Evolutionary conservation across 2,113 vertebrate genomes (phyloP).

Genomic region (Strix uralensis): DNA sequence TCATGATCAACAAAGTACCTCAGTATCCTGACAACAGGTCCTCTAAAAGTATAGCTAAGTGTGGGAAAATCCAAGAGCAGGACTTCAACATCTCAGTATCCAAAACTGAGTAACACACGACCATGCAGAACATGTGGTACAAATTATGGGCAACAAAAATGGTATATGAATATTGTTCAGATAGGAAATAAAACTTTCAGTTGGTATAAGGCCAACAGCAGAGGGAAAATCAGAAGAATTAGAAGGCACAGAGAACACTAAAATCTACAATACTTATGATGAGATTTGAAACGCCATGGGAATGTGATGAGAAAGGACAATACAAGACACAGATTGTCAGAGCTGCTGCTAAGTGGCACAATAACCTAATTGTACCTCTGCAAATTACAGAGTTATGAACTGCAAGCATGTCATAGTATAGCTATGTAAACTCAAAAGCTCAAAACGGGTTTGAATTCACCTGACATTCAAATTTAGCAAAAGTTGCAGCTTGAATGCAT

Average conservation of each 20-base stretch:
- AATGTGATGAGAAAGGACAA: neutral
- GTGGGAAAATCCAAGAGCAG: neutral
- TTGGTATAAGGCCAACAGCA: neutral
- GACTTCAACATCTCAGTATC: neutral
- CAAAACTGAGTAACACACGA: neutral
- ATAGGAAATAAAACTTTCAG: neutral
- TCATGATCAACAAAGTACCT: neutral
- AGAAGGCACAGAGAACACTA: neutral
- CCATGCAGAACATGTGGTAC: neutral
- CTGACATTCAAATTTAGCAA: neutral
- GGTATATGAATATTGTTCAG: neutral
- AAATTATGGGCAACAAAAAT: neutral
- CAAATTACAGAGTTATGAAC: neutral
- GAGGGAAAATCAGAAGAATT: neutral
- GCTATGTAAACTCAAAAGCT: neutral
- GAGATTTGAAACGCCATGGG: neutral
- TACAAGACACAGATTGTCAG: neutral
- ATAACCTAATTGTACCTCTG: neutral
- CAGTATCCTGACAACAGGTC: neutral
- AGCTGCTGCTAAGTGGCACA: neutral
- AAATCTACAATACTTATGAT: neutral
- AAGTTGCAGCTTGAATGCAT: neutral
- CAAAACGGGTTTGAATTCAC: neutral
- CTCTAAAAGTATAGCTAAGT: neutral
- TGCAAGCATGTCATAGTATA: neutral